Base-by-base conservation (phyloP, 1,140 invertebrate species). In the Drosophila nigrodunni region DNA sequence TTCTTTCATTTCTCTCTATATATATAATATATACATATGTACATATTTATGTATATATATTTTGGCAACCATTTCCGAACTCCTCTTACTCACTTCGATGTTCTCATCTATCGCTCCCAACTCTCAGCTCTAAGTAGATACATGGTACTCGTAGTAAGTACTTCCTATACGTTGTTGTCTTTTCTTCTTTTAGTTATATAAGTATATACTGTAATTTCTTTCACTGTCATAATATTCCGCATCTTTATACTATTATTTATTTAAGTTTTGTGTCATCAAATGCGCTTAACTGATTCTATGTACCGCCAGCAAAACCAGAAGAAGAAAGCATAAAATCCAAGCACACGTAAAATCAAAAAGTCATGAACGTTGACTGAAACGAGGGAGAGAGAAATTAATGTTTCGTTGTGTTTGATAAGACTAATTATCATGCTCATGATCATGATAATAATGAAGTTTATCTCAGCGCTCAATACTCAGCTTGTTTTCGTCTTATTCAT, bases 281-380 rank as follows among this genome's bases (percentile, higher is more conserved):
- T 74, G 69, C 69, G 73, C 81, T 83, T 71, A 77, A 82, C 73
- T 82, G 77, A 68, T 74, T 67, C 41, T 55, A 57, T 64, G n/a
- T 30, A 30, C 25, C 25, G 25, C 25, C 25, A 30, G 3, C 25
- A 6, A 43, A 68, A 55, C 49, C 50, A 66, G 18, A 25, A 47
- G 46, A 55, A 43, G 46, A 55, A 43, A 25, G 35, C 47, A 46
- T 55, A 67, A 71, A 49, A 39, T 55, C 21, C 65, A 62, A 66
- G 34, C 69, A 78, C 79, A 61, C 30, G 49, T 21, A 62, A 82
- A 44, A 78, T 77, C 50, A 54, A 68, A 62, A 68, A 78, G 69
- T 46, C 72, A 67, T 58, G 44, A 59, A 25, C 57, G 41, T 37
- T 39, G 57, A 21, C 54, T 67, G 71, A 61, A 76, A 69, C 15